Evolutionary conservation across 2,888 invertebrate species (phyloP), one percentile per base, ranked within the genome.

Genomic region (Xestobium rufovillosum): DNA sequence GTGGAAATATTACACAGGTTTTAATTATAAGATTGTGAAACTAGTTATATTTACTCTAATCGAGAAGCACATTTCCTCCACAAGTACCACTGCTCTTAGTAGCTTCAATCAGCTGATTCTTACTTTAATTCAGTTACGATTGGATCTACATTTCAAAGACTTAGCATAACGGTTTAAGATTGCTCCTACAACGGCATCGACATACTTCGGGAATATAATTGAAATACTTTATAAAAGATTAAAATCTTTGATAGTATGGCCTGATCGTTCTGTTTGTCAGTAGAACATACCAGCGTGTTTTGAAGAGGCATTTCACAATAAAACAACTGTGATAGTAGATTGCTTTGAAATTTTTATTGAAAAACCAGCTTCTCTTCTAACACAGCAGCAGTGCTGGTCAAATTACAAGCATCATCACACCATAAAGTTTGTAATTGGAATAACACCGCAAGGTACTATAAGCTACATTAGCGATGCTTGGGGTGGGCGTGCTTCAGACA

Each of bases 331-430:
- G n/a, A n/a, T n/a, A n/a, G n/a, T n/a, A n/a, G n/a, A 38, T 14
- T 38, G 34, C 12, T 41, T 39, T 39, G 39, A 31, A 38, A 11
- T 41, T 4, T 42, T 42, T 14, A 35, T 44, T 28, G 26, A 44
- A 33, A 42, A 25, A 11, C 39, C 40, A 4, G n/a, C 15, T 3
- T 9, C 9, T 31, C 10, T 39, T n/a, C 12, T 33, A 14, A 31
- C 37, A 10, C 16, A 14, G 23, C 35, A 26, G 15, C 35, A 39
- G 14, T 31, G 35, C 9, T 44, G 44, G 39, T 44, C 44, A 3
- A 36, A 31, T 12, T 40, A 42, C 14, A 44, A 44, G 28, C 33
- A 44, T 19, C 39, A 44, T 17, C n/a, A 26, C 3, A 44, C 44
- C n/a, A n/a, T 34, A 2, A 41, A 41, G 19, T 28, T 31, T 34